Evolutionary conservation across 2,797 vertebrate species (phyloP).

Genomic region (Hoplostethus atlanticus): DNA sequence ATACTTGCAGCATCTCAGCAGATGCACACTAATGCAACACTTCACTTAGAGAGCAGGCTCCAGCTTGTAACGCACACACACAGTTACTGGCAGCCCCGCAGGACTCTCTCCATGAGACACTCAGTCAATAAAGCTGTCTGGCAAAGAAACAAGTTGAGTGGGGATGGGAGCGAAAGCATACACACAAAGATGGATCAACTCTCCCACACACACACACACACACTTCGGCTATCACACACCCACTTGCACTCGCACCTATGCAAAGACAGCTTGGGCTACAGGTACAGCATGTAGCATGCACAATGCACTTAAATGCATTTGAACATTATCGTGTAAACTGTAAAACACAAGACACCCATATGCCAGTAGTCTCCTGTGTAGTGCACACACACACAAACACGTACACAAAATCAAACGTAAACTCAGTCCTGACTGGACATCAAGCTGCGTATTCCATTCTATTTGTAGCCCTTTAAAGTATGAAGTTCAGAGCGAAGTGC

Average conservation of each 20-base stretch:
- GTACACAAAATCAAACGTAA: neutral
- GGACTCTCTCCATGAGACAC: neutral
- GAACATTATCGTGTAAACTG: too few species aligned
- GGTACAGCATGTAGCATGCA: neutral
- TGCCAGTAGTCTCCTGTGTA: neutral
- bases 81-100: constrained; percentile 10
- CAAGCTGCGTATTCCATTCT: constrained; percentile 16
- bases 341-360: too few species aligned
- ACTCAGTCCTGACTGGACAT: neutral
- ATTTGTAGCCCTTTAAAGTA: constrained; percentile 39
- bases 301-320: too few species aligned
- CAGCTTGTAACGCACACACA: neutral
- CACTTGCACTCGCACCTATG: too few species aligned
- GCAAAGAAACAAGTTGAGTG: constrained; percentile 4
- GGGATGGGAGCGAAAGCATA: neutral
- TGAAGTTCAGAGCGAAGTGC: constrained; percentile 30
- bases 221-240: too few species aligned
- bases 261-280: neutral
- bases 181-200: constrained; percentile 11
- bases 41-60: constrained; percentile 6
- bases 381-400: too few species aligned
- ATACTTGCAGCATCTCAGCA: constrained; percentile 14
- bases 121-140: constrained; percentile 19
- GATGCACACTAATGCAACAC: constrained; percentile 32
- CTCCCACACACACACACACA: constrained; percentile 6